These are phyloP conservation scores for Beris chalybata DNA, from an alignment of 2,888 invertebrate species.

Conservation along the genomic window DNA sequence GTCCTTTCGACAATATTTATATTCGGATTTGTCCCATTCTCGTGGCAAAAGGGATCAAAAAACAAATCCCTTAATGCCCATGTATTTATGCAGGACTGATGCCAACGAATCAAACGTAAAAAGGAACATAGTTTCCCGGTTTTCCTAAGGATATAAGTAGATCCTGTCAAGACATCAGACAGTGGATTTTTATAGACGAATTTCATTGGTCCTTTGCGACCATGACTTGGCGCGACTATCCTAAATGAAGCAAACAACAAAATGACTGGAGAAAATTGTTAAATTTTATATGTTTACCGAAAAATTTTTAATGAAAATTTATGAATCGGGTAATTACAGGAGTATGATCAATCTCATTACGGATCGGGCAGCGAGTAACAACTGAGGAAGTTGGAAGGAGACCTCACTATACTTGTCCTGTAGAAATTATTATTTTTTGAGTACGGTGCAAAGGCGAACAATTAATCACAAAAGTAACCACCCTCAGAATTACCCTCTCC, in stretches of 20 bases:
- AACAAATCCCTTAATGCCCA: slow-evolving; percentile 30
- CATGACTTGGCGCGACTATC: too few species aligned
- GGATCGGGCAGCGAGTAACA: neutral
- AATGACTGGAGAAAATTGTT: neutral
- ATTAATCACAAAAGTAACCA: slow-evolving; percentile 16
- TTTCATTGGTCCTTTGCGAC: neutral
- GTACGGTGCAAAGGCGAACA: slow-evolving; percentile 10
- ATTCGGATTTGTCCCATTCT: slow-evolving; percentile 31
- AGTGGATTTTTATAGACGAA: slow-evolving; percentile 6
- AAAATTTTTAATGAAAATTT: slow-evolving; percentile 26
- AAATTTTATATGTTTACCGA: neutral
- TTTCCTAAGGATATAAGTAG: too few species aligned
- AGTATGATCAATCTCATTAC: slow-evolving; percentile 17
- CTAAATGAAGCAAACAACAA: neutral
- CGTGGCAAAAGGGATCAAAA: slow-evolving; percentile 24
- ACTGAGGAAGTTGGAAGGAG: neutral
- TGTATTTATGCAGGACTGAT: slow-evolving; percentile 32
- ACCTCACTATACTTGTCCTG: neutral
- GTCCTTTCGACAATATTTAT: slow-evolving; percentile 27
- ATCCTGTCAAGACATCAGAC: slow-evolving; percentile 4
- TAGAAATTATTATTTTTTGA: neutral
- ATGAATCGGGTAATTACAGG: slow-evolving; percentile 14
- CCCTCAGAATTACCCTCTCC: slow-evolving; percentile 14
- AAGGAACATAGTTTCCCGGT: too few species aligned
- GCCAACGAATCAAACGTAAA: slow-evolving; percentile 12